Evolutionary conservation across 2,888 invertebrate species (phyloP).

Genomic region (Creontiades dilutus): DNA sequence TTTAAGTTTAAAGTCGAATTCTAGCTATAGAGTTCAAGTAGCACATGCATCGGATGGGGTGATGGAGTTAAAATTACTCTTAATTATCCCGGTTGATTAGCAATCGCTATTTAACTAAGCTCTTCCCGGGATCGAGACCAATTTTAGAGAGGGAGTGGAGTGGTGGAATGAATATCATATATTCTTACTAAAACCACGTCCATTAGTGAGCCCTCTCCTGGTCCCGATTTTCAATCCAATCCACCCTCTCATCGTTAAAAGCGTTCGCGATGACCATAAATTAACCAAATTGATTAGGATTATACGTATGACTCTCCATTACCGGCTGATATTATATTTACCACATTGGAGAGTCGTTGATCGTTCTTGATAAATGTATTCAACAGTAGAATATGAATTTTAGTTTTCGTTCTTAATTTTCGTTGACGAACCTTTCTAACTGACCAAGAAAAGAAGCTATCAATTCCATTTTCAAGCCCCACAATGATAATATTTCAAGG

Average conservation of each 20-base stretch:
- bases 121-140: background rate
- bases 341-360: too few species aligned
- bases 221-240: conserved; percentile 1
- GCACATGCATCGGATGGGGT: background rate
- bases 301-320: background rate
- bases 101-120: conserved; percentile 4
- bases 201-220: background rate
- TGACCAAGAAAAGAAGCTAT: too few species aligned
- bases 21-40: background rate
- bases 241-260: background rate
- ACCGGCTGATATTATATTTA: background rate
- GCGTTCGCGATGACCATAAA: background rate
- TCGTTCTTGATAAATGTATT: too few species aligned
- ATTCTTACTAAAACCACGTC: background rate
- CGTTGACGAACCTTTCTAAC: too few species aligned
- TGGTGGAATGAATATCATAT: conserved; percentile 9
- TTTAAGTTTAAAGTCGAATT: background rate
- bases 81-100: conserved; percentile 25
- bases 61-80: conserved; percentile 13
- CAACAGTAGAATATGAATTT: too few species aligned
- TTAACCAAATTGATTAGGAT: background rate
- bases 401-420: too few species aligned
- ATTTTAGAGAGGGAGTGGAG: conserved; percentile 7
- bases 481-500: too few species aligned
- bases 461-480: too few species aligned